Conservation (phyloP, 2,797 vertebrate species). For the Myripristis murdjan region DNA sequence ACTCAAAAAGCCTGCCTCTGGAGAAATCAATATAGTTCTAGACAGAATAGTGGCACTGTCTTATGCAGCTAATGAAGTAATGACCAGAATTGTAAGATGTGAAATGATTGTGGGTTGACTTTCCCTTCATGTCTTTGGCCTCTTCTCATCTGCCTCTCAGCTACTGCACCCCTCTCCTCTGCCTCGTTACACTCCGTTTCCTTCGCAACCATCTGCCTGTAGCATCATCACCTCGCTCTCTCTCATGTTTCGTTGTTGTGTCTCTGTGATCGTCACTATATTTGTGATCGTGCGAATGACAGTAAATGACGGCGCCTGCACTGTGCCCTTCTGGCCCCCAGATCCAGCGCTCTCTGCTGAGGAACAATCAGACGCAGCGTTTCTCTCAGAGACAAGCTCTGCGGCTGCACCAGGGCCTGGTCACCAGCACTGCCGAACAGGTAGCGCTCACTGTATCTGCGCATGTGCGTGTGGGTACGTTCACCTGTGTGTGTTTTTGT, state of each 20-base stretch:
- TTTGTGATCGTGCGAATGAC: neutral
- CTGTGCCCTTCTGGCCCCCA: conserved; percentile 49
- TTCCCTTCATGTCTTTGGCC: neutral
- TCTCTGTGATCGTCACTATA: neutral
- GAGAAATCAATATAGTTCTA: neutral
- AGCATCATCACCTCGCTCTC: neutral
- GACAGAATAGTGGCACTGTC: neutral
- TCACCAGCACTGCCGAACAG: conserved; percentile 94
- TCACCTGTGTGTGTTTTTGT: conserved; percentile 3
- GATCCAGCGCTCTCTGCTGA: conserved; percentile 92
- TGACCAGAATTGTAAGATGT: conserved; percentile 6
- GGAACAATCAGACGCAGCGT: conserved; percentile 93
- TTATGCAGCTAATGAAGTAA: conserved; percentile 16
- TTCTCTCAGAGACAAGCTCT: conserved; percentile 94
- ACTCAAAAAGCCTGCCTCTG: neutral
- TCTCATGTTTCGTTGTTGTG: neutral
- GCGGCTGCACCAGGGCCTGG: conserved; percentile 92
- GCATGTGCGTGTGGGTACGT: conserved; percentile 78
- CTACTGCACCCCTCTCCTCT: conserved; percentile 4
- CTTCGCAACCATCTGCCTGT: conserved; percentile 4
- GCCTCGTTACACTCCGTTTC: conserved; percentile 18
- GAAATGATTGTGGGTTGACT: conserved; percentile 9
- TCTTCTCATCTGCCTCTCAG: neutral
- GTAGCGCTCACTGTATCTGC: conserved; percentile 71
- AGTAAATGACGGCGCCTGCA: neutral